Base-by-base conservation (phyloP, 1,140 invertebrate genomes). In the Drosophila pectinifera region DNA sequence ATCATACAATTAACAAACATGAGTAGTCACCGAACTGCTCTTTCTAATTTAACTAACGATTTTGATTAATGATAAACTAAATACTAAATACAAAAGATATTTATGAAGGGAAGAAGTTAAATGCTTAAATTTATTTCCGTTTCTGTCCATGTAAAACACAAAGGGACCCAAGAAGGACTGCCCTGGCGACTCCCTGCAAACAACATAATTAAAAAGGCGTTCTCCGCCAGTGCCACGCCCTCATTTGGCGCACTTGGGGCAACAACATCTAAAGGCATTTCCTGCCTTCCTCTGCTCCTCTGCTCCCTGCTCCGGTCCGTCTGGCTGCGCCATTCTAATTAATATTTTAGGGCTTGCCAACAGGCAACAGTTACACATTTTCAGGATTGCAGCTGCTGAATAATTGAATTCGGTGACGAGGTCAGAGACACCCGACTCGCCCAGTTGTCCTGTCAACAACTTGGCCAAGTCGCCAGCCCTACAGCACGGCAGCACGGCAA, bases 321-420 rank as follows among this genome's bases (percentile, higher is more conserved):
- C 73, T 73, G 81, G 78, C 80, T 80, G 62, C 41, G 67, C 22
- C 73, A 64, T 57, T 85, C 78, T 88, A 88, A 88, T 85, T 88
- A 88, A 78, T 85, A 85, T 82, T 85, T 88, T 82, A 88, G 67
- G 67, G 53, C 51, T 45, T 51, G 53, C 62, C 59, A 78, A 69
- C 78, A 70, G 73, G 55, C 81, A 68, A 68, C 63, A 62, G 69
- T 70, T 72, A 62, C 72, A 77, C 62, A 75, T 73, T 70, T 78
- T 51, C 81, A 73, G 72, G 68, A 72, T 49, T 84, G 80, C 75
- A 83, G 74, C 82, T 85, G 36, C 41, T 74, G 69, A 85, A 83
- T 83, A 80, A 83, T 85, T 83, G 63, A 83, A 76, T 80, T 80
- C 51, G 56, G 56, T 57, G 72, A 49, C 77, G 70, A 73, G 80